Evolutionary conservation across 2,113 vertebrate species (phyloP).

Genomic region (Chlorodrepanis virens): DNA sequence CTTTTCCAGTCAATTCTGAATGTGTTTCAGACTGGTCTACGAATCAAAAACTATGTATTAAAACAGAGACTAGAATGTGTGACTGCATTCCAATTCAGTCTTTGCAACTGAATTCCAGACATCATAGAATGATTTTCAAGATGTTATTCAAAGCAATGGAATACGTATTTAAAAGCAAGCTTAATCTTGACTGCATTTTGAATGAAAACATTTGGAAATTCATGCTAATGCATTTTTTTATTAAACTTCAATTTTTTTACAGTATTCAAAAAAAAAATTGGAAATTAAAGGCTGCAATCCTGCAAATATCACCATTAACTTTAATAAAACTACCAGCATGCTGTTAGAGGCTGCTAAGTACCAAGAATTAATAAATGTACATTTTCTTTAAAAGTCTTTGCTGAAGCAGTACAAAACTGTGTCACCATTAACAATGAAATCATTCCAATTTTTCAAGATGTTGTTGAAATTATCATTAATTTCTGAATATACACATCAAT

Average conservation of each 20-base stretch:
- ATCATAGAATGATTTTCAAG: slow-evolving; percentile 8
- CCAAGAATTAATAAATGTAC: not conserved
- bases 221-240: not conserved
- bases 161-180: not conserved
- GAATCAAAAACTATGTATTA: not conserved
- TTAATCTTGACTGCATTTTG: slow-evolving; percentile 9
- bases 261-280: not conserved
- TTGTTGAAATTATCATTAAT: not conserved
- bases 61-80: not conserved
- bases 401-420: not conserved
- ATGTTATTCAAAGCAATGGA: not conserved
- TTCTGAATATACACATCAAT: not conserved
- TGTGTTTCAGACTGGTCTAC: not conserved
- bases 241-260: not conserved
- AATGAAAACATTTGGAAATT: not conserved
- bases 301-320: not conserved
- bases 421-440: not conserved
- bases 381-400: not conserved
- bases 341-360: not conserved
- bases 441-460: not conserved
- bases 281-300: not conserved
- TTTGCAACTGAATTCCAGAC: slow-evolving; percentile 7
- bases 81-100: slow-evolving; percentile 7
- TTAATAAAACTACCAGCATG: not conserved
- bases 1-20: not conserved